Conservation (phyloP, 2,888 invertebrate genomes). For the Philhelius pedissequus region DNA sequence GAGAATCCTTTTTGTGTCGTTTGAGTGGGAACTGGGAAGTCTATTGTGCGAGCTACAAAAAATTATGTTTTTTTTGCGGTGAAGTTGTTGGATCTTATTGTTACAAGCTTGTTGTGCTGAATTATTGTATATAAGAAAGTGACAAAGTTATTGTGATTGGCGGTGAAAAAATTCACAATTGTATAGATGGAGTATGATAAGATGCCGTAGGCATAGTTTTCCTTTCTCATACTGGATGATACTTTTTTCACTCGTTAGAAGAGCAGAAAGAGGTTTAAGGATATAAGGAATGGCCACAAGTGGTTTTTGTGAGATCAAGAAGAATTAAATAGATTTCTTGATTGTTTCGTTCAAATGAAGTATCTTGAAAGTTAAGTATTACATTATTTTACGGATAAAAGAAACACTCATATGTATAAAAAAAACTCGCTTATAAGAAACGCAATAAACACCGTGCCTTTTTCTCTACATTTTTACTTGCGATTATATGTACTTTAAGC, state of each 20-base stretch:
- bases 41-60: slow-evolving; percentile 27
- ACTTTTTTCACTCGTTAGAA: neutral
- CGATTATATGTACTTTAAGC: no score
- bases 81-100: neutral
- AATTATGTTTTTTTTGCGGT: slow-evolving; percentile 5
- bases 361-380: no score
- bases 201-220: no score
- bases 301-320: neutral
- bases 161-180: slow-evolving; percentile 43
- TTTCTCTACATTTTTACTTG: no score
- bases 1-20: slow-evolving; percentile 36
- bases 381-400: no score
- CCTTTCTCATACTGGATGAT: neutral
- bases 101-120: slow-evolving; percentile 46
- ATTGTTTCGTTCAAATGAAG: no score
- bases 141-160: slow-evolving; percentile 44
- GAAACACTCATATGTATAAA: no score
- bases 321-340: no score
- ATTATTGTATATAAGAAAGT: slow-evolving; percentile 29
- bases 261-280: neutral
- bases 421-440: no score
- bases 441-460: no score
- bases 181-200: neutral
- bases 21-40: slow-evolving; percentile 45
- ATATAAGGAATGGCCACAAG: neutral